Evolutionary conservation across 2,113 vertebrate genomes (phyloP).

Genomic region (Amblyopsis rosae): DNA sequence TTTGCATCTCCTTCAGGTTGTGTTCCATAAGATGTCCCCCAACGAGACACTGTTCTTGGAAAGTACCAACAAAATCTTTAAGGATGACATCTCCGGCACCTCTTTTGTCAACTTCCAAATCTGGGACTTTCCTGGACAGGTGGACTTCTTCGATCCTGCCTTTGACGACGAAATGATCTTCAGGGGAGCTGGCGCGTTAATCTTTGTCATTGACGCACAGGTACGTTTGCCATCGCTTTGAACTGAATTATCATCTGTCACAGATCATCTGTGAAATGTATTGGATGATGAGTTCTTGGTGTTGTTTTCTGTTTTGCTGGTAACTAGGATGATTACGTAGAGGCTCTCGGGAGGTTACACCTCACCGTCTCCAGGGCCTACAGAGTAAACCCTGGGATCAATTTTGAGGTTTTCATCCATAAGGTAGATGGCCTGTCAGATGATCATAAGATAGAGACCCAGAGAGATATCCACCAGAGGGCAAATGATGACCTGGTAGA

Average conservation of each 20-base stretch:
- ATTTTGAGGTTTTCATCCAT: slow-evolving; percentile 98
- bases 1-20: slow-evolving; percentile 76
- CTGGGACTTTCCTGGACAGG: slow-evolving; percentile 94
- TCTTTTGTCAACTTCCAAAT: slow-evolving; percentile 96
- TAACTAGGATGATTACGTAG: slow-evolving; percentile 92
- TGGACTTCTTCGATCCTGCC: slow-evolving; percentile 96
- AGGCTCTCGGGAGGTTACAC: slow-evolving; percentile 89
- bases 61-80: slow-evolving; percentile 95
- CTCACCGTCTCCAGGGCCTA: slow-evolving; percentile 93
- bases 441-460: slow-evolving; percentile 97
- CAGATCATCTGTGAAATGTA: not conserved
- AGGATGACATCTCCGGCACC: slow-evolving; percentile 92
- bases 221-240: slow-evolving; percentile 56
- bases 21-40: slow-evolving; percentile 98
- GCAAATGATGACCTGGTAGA: slow-evolving; percentile 95
- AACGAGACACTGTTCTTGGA: slow-evolving; percentile 96
- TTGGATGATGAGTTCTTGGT: not conserved
- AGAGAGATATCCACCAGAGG: slow-evolving; percentile 94
- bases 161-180: slow-evolving; percentile 99
- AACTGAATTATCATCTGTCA: not conserved
- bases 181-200: slow-evolving; percentile 93
- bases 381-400: slow-evolving; percentile 95
- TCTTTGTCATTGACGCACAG: slow-evolving; percentile 97
- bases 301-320: not conserved
- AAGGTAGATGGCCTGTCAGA: slow-evolving; percentile 97